Evolutionary conservation across 2,113 vertebrate species (phyloP), one percentile per base, ranked within the genome.

Genomic region (Deroptyus accipitrinus): DNA sequence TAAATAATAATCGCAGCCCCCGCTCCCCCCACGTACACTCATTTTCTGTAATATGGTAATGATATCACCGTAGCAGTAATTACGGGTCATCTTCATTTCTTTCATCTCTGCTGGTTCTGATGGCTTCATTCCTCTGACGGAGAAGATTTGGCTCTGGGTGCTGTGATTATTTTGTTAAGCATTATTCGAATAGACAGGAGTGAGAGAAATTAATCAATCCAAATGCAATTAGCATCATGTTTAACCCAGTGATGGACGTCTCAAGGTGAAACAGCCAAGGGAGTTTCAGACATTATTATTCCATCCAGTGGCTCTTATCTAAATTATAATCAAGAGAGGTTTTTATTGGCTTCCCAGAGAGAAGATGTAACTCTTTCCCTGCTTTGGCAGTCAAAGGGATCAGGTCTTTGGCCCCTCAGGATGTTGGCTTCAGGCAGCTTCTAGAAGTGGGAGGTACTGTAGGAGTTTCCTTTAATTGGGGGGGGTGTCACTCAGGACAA

Each of bases 221-320:
- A 98, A 98, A 99, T 99, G 98, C 99, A 99, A 99, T 99, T 99
- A 99, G 98, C 98, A 98, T 99, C 98, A 99, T 99, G 99, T 99
- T 99, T 99, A 99, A 99, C 99, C 98, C 98, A 98, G 98, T 99
- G 99, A 99, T 98, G 98, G 98, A 99, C 98, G 98, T 98, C 98
- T 99, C 98, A 99, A 99, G 99, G 99, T 99, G 99, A 99, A 98
- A 98, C 98, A 98, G 97, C 98, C 97, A 98, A 97, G 97, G 98
- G 98, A 98, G 98, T 97, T 98, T 98, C 97, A 98, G 97, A 98
- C 98, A 98, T 99, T 99, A 98, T 98, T 98, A 99, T 99, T 99
- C 98, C 98, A 97, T 98, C 96, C 98, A 96, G 97, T 97, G 98
- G 97, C 96, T 98, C 98, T 99, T 98, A 98, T 98, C 98, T 98